Percentiles rank a stretch among this genome's conserved stretches.
These are phyloP conservation scores for Melikaiella ostensackeni DNA, from an alignment of 2,888 invertebrate species.

Conservation along the genomic window DNA sequence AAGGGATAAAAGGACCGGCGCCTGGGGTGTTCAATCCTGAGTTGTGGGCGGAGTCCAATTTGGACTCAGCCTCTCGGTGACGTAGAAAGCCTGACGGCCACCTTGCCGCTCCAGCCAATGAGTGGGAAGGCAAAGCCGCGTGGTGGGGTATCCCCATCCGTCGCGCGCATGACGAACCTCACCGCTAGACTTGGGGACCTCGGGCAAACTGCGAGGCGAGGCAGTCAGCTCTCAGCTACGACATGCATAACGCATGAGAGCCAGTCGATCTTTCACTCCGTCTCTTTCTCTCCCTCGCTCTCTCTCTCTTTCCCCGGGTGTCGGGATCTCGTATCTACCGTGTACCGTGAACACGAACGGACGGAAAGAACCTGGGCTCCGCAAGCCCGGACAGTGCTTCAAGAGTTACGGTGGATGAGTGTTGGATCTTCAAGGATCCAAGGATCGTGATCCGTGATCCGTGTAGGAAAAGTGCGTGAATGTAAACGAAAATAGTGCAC, in stretches of 20 bases:
- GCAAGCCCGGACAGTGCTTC: slow-evolving; percentile 47
- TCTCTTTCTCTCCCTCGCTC: slow-evolving; percentile 57
- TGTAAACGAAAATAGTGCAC: slow-evolving; percentile 17
- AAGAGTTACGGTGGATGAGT: slow-evolving; percentile 51
- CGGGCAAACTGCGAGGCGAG: slow-evolving; percentile 74
- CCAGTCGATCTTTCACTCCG: slow-evolving; percentile 69
- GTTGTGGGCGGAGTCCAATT: slow-evolving; percentile 64
- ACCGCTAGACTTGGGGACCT: slow-evolving; percentile 69
- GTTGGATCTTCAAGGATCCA: slow-evolving; percentile 36
- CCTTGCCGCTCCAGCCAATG: slow-evolving; percentile 72
- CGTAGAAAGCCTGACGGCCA: slow-evolving; percentile 74
- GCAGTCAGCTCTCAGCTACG: slow-evolving; percentile 79
- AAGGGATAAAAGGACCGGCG: slow-evolving; percentile 76
- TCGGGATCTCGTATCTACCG: slow-evolving; percentile 44
- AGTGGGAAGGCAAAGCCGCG: slow-evolving; percentile 68
- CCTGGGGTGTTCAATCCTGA: slow-evolving; percentile 64
- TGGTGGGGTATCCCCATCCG: slow-evolving; percentile 71
- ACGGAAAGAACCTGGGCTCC: slow-evolving; percentile 45
- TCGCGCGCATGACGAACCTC: slow-evolving; percentile 66
- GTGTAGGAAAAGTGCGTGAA: not conserved
- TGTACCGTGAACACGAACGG: slow-evolving; percentile 53
- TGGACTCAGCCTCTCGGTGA: slow-evolving; percentile 72
- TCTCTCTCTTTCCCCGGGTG: slow-evolving; percentile 37
- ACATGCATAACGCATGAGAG: slow-evolving; percentile 83
- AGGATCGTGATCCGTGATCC: not conserved